Evolutionary conservation across 2,888 invertebrate species (phyloP).

Genomic region (Calephelis perditalis): DNA sequence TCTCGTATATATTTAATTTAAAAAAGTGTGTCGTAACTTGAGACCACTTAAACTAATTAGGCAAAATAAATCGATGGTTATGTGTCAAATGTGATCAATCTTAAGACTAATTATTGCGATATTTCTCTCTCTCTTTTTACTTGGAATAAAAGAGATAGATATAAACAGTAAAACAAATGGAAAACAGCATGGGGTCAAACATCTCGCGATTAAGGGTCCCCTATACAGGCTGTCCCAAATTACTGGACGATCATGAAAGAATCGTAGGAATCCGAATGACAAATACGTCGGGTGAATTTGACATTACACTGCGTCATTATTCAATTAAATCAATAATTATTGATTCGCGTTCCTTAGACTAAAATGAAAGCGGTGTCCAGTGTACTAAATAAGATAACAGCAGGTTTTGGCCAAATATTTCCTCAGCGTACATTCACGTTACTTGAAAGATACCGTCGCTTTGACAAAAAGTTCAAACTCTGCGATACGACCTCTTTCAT

Average conservation of each 20-base stretch:
- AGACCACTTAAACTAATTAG: neutral
- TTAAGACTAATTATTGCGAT: neutral
- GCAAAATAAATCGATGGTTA: neutral
- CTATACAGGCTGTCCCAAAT: neutral
- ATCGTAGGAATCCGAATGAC: slow-evolving; percentile 8
- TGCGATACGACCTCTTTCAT: slow-evolving; percentile 18
- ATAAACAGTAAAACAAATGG: neutral
- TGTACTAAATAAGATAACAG: slow-evolving; percentile 12
- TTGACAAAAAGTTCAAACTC: slow-evolving; percentile 26
- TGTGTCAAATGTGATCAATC: neutral
- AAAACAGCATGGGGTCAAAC: slow-evolving; percentile 4
- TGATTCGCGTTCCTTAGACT: slow-evolving; percentile 7
- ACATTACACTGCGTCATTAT: slow-evolving; percentile 7
- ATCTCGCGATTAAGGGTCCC: neutral
- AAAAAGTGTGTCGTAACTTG: neutral
- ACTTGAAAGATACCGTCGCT: slow-evolving; percentile 14
- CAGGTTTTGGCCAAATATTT: slow-evolving; percentile 14
- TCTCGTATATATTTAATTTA: neutral
- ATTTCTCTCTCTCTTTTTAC: neutral
- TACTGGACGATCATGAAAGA: slow-evolving; percentile 3
- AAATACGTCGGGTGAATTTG: slow-evolving; percentile 6
- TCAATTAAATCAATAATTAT: slow-evolving; percentile 11
- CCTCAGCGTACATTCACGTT: slow-evolving; percentile 24
- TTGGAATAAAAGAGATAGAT: neutral
- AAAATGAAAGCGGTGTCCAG: slow-evolving; percentile 12